Conservation (phyloP, 2,888 invertebrate genomes). For the Nephrocerus scutellatus region DNA sequence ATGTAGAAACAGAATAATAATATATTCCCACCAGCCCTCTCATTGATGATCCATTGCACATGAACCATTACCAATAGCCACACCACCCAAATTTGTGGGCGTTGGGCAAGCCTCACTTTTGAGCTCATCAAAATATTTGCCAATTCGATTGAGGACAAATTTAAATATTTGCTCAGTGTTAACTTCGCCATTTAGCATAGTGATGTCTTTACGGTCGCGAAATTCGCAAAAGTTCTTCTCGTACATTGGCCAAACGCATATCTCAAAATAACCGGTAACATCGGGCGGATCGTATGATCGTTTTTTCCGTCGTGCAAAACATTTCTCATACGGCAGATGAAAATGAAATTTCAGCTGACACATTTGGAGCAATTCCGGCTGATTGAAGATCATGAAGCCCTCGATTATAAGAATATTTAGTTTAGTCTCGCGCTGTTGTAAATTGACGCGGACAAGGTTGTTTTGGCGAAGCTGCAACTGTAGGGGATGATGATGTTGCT, state of each 20-base stretch:
- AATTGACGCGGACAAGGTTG: conserved; percentile 27
- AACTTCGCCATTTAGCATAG: conserved; percentile 42
- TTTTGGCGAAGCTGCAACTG: conserved; percentile 19
- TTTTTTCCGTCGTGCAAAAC: conserved; percentile 54
- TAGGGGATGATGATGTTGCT: conserved; percentile 13
- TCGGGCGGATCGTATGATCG: conserved; percentile 82
- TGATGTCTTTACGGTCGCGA: conserved; percentile 41
- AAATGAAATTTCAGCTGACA: conserved; percentile 71
- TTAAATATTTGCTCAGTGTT: conserved; percentile 42
- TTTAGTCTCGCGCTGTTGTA: conserved; percentile 34
- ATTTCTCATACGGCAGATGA: conserved; percentile 61
- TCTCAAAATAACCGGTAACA: conserved; percentile 77
- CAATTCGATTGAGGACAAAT: conserved; percentile 38
- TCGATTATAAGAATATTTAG: conserved; percentile 61
- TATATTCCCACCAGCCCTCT: too few relatives aligned
- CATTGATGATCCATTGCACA: conserved; percentile 42
- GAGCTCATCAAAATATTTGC: conserved; percentile 38
- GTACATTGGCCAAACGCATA: conserved; percentile 85
- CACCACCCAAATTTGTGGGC: too few relatives aligned
- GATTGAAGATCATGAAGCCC: conserved; percentile 70
- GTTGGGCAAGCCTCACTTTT: conserved; percentile 28
- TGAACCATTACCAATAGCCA: conserved; percentile 25
- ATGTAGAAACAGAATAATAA: too few relatives aligned
- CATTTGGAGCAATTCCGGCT: conserved; percentile 57
- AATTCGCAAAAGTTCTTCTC: conserved; percentile 51